These are phyloP conservation scores for Xanthia icteritia DNA, from an alignment of 2,888 invertebrate species.

Conservation along the genomic window DNA sequence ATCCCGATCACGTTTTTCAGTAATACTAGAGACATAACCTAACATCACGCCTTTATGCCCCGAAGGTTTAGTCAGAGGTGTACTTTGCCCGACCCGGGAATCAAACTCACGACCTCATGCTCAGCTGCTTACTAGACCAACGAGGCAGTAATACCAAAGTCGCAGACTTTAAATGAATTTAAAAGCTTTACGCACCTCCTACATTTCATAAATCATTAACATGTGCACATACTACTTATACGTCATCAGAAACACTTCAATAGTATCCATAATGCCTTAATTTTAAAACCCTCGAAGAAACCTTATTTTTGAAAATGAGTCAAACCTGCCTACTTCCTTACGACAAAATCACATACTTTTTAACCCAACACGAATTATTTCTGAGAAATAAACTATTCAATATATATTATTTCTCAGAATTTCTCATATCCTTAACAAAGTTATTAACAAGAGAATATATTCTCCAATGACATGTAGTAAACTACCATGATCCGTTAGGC, in stretches of 20 bases:
- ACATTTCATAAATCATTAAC: not conserved
- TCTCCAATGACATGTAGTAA: slow-evolving; percentile 19
- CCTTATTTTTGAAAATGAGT: slow-evolving; percentile 7
- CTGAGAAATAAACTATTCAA: slow-evolving; percentile 33
- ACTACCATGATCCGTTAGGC: slow-evolving; percentile 34
- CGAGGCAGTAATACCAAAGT: not conserved
- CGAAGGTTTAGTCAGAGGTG: not conserved
- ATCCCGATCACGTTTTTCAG: not conserved
- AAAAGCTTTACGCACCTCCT: not conserved
- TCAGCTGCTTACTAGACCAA: no score
- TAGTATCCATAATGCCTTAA: not conserved
- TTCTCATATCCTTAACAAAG: slow-evolving; percentile 23
- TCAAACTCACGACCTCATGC: not conserved
- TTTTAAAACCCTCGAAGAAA: not conserved
- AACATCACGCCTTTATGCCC: not conserved
- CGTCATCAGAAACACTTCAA: not conserved
- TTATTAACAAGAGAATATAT: slow-evolving; percentile 32
- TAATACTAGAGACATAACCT: not conserved
- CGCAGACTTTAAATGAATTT: not conserved
- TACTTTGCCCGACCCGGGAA: not conserved
- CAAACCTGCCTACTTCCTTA: slow-evolving; percentile 7
- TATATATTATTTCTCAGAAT: slow-evolving; percentile 7
- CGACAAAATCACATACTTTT: slow-evolving; percentile 9
- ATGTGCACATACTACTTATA: not conserved
- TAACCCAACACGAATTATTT: slow-evolving; percentile 1